phyloP scores from a whole-genome alignment of 2,888 invertebrate species.

The Eledone cirrhosa region DNA sequence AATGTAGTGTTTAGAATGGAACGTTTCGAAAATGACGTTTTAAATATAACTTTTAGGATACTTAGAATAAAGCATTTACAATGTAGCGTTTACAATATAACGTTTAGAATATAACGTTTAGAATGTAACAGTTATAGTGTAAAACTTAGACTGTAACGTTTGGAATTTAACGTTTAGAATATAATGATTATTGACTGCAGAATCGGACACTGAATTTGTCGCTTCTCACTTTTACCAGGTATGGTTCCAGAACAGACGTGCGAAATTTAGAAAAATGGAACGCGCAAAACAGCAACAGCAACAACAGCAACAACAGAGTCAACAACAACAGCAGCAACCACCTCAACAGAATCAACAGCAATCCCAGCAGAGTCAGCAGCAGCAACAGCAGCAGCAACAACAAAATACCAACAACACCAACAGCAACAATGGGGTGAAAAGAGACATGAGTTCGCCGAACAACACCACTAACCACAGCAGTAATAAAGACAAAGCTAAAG shows the following conservation, averaged over 20 bases:
- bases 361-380: conserved; percentile 20
- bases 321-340: conserved; percentile 31
- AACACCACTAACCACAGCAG: conserved; percentile 20
- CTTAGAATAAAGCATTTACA: too few species aligned
- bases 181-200: too few species aligned
- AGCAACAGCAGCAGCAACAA: conserved; percentile 22
- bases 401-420: conserved; percentile 13
- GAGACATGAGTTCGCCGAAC: conserved; percentile 23
- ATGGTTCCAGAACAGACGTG: conserved; percentile 67
- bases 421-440: conserved; percentile 27
- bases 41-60: too few species aligned
- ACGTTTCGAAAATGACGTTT: too few species aligned
- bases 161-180: too few species aligned
- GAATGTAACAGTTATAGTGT: too few species aligned
- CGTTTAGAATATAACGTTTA: too few species aligned
- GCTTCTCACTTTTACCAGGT: conserved; percentile 49
- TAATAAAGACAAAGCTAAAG: conserved; percentile 26
- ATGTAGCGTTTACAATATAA: too few species aligned
- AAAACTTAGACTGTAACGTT: too few species aligned
- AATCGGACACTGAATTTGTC: too few species aligned
- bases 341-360: conserved; percentile 30
- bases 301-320: conserved; percentile 36
- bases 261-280: conserved; percentile 67
- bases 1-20: too few species aligned
- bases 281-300: conserved; percentile 64